phyloP scores from a whole-genome alignment of 2,888 invertebrate species.

The Plebejus melissa region DNA sequence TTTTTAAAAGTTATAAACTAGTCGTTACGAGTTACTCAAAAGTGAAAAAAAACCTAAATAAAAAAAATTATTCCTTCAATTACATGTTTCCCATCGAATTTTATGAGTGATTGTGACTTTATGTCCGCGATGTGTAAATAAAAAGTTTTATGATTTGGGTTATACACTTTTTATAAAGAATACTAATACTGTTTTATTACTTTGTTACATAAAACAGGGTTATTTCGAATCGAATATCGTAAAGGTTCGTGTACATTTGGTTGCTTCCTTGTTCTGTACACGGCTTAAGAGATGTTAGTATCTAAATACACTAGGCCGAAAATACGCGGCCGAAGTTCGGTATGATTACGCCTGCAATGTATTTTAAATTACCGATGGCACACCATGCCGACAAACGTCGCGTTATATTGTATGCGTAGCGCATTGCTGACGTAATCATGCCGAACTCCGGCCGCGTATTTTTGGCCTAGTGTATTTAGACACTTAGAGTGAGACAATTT shows the following conservation, averaged over 20 bases:
- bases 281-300: background rate
- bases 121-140: slow-evolving; percentile 21
- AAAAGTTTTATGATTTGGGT: slow-evolving; percentile 24
- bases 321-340: too few species aligned
- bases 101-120: slow-evolving; percentile 20
- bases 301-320: too few species aligned
- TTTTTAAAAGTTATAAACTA: too few species aligned
- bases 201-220: slow-evolving; percentile 11
- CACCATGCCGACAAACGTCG: too few species aligned
- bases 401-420: too few species aligned
- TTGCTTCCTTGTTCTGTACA: background rate
- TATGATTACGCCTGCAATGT: too few species aligned
- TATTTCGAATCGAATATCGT: slow-evolving; percentile 15
- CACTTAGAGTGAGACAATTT: too few species aligned
- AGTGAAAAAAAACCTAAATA: background rate
- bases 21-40: too few species aligned
- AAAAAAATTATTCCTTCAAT: slow-evolving; percentile 10
- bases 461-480: too few species aligned
- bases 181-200: slow-evolving; percentile 21
- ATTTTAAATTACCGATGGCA: too few species aligned
- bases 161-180: slow-evolving; percentile 15
- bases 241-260: background rate
- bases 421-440: too few species aligned
- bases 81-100: slow-evolving; percentile 2
- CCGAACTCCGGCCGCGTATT: too few species aligned